These are phyloP conservation scores for Stichopus chloronotus DNA, from an alignment of 35 echinoderm and acorn worm genomes.

Conservation along the genomic window DNA sequence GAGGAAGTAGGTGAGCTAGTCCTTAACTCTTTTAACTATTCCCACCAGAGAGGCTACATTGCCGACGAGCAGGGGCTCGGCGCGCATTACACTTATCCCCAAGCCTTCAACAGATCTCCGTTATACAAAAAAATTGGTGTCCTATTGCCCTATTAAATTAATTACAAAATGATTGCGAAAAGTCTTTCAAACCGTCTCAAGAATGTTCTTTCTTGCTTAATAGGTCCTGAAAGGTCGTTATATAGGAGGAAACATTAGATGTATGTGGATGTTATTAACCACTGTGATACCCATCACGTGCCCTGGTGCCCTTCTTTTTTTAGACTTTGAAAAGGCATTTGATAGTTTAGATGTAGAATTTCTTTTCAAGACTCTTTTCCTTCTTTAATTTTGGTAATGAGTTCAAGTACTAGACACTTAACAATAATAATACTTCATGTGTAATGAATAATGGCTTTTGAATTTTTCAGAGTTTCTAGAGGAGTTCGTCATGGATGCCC, in stretches of 20 bases:
- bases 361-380: neutral
- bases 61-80: neutral
- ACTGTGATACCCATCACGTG: too few species aligned
- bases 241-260: too few species aligned
- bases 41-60: too few species aligned
- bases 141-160: neutral
- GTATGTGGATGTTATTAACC: too few species aligned
- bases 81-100: neutral
- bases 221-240: neutral
- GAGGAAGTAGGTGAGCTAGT: too few species aligned
- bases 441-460: too few species aligned
- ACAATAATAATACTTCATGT: too few species aligned
- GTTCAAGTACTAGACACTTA: neutral
- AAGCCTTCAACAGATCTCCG: neutral
- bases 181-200: neutral
- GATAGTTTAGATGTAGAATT: neutral
- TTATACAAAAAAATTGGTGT: too few species aligned
- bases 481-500: neutral
- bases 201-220: neutral
- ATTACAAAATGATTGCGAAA: neutral
- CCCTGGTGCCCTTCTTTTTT: too few species aligned
- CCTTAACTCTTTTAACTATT: too few species aligned
- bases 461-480: neutral
- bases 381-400: neutral
- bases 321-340: neutral